Conservation (phyloP, 2,113 vertebrate genomes). For the Stictonetta naevosa region DNA sequence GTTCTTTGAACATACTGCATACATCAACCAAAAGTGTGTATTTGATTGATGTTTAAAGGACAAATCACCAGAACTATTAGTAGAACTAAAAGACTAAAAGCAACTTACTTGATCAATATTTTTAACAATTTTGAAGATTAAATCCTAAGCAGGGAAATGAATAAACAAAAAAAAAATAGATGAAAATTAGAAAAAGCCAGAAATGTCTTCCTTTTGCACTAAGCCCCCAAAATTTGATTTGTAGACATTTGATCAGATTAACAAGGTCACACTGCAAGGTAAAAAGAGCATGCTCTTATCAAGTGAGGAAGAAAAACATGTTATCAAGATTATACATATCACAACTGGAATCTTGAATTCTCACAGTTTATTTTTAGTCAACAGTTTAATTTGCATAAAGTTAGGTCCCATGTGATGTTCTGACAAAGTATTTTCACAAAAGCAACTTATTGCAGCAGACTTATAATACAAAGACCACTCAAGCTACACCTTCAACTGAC, state of each 20-base stretch:
- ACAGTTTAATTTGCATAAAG: conserved; percentile 30
- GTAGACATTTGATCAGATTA: neutral
- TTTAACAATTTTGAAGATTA: neutral
- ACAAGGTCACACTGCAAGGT: neutral
- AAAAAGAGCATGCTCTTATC: neutral
- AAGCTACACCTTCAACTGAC: conserved; percentile 50
- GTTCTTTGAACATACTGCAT: neutral
- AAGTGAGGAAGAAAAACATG: neutral
- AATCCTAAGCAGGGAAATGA: neutral
- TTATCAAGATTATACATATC: neutral
- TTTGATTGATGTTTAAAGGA: neutral
- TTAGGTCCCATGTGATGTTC: neutral
- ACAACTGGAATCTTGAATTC: conserved; percentile 58
- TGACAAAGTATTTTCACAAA: neutral
- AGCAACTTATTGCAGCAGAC: neutral
- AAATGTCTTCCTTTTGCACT: neutral
- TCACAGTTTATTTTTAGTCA: conserved; percentile 38
- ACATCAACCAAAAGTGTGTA: neutral
- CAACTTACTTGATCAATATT: neutral
- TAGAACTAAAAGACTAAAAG: neutral
- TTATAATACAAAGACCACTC: neutral
- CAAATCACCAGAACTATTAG: neutral
- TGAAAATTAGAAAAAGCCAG: neutral
- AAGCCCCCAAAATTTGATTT: neutral
- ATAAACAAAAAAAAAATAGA: neutral